Conservation (phyloP, 23 tunicate genomes). For the Styela plicata region DNA sequence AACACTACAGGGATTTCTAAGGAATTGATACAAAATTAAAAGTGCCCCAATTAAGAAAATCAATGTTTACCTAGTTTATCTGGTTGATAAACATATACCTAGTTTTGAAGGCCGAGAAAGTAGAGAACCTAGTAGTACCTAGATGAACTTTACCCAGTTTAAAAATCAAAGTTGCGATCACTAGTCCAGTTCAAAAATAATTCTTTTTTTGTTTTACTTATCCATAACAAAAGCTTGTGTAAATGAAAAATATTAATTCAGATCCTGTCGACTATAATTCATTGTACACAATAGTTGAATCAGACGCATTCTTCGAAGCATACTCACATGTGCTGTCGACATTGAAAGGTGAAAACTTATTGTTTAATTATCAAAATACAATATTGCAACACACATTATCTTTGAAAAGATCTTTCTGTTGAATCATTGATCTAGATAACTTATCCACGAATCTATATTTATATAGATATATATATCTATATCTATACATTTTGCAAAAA, state of each 20-base stretch:
- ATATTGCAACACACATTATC: no score
- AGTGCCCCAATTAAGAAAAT: no score
- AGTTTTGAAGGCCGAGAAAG: neutral
- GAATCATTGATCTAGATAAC: neutral
- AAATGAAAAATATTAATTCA: no score
- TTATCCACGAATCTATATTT: neutral
- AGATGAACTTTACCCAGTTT: neutral
- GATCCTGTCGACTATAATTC: conserved; percentile 29
- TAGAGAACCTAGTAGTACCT: neutral
- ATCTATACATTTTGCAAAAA: neutral
- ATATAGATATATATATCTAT: no score
- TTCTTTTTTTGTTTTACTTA: no score
- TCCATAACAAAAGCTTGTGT: neutral
- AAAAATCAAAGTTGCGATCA: neutral
- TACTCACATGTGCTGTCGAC: neutral
- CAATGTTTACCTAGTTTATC: no score
- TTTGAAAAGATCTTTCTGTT: no score
- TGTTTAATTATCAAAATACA: neutral
- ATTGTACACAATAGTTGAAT: neutral
- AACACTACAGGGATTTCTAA: no score
- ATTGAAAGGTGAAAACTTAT: neutral
- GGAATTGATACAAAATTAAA: no score
- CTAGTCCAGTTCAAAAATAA: neutral
- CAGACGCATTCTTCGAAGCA: neutral
- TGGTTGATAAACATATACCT: neutral